Base-by-base conservation (phyloP, 2,797 vertebrate genomes). In the Phoxinus dragarum region DNA sequence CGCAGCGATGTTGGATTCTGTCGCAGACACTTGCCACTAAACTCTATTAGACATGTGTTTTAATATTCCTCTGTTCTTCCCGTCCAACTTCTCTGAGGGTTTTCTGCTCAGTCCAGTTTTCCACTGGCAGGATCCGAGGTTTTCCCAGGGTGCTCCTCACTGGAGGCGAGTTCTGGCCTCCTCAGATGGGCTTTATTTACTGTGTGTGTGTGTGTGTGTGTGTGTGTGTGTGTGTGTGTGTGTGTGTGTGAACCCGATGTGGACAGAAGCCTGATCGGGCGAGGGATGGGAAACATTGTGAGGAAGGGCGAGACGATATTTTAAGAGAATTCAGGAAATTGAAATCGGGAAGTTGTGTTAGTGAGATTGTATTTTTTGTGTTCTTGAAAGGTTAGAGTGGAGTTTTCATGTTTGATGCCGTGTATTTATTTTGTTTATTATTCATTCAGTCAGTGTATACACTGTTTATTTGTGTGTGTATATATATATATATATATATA, bases 71-170 rank as follows among this genome's bases (percentile, higher is more conserved):
- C 92, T 92, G 93, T 94, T 95, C 94, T 95, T 95, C 93, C 94
- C 90, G 93, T 96, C 95, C 95, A 96, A 95, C 93, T 95, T 94
- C 93, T 94, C 91, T 96, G 95, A 95, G 96, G 95, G 95, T 96
- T 96, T 95, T 95, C 89, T 95, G 94, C 93, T 96, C 94, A 94
- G 92, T 96, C 94, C 95, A 96, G 94, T 95, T 96, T 96, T 96
- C 95, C 95, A 94, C 94, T 96, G 96, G 95, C 96, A 95, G 94
- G 92, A 90, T 88, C 91, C 74, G 90, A 95, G 96, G 95, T 94
- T 94, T 95, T 95, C 95, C 96, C 94, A 95, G 94, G 94, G 94
- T 95, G 94, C 94, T 96, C 95, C 94, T 93, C 89, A 72, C 82
- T 95, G 94, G 95, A 95, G 91, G 91, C 80, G 90, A 94, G 92